A percentile compares a stretch with the other conserved stretches of the same genome.
These are phyloP conservation scores for Campopleginae sp. DNA, from an alignment of 2,888 invertebrate genomes.

Conservation along the genomic window DNA sequence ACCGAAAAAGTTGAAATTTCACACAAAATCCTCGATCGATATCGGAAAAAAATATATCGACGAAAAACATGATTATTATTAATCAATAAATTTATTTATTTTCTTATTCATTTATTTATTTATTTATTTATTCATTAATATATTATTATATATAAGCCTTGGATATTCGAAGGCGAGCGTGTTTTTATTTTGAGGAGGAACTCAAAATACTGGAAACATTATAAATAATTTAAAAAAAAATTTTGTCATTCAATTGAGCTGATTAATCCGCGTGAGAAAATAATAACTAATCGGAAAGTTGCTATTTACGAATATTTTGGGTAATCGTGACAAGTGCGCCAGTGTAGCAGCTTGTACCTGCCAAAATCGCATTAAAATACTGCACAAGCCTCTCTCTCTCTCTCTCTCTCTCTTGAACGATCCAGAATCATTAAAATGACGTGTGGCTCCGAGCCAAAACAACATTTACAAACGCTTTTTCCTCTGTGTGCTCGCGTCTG, in stretches of 20 bases:
- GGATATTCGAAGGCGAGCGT: too few relatives aligned
- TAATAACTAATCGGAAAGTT: conserved; percentile 8
- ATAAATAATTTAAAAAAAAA: too few relatives aligned
- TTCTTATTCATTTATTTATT: too few relatives aligned
- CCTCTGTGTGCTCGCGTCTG: not conserved
- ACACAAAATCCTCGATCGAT: not conserved
- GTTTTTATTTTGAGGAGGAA: too few relatives aligned
- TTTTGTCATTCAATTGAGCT: not conserved
- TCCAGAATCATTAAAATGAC: conserved; percentile 79
- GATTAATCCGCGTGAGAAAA: not conserved
- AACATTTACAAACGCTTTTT: conserved; percentile 12
- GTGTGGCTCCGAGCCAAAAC: conserved; percentile 77
- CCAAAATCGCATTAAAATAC: conserved; percentile 81
- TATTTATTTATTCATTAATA: too few relatives aligned
- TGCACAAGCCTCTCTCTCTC: conserved; percentile 54
- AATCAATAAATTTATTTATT: too few relatives aligned
- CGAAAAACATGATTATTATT: too few relatives aligned
- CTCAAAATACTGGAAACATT: too few relatives aligned
- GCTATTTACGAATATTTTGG: conserved; percentile 52
- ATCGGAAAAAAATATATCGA: not conserved
- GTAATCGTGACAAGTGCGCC: conserved; percentile 43
- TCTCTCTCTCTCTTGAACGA: conserved; percentile 72
- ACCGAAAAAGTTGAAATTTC: not conserved
- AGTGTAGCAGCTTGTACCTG: conserved; percentile 67
- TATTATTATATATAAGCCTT: too few relatives aligned